Base-by-base conservation (phyloP, 1,140 invertebrate genomes). In the Pantala flavescens region DNA sequence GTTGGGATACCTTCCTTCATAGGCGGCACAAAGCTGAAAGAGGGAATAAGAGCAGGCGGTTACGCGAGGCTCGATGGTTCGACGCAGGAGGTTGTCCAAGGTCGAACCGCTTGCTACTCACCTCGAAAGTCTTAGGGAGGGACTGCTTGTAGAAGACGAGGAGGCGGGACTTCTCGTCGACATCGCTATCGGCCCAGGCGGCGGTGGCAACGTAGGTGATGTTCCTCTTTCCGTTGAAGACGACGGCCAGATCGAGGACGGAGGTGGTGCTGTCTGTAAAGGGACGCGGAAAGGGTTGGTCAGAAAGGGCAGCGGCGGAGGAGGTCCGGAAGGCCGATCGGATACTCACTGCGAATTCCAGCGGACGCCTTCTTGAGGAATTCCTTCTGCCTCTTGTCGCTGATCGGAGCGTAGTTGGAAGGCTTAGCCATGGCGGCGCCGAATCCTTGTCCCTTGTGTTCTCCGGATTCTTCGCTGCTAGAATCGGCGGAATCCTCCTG, bases 131-230 rank as follows among this genome's bases (percentile, higher is more conserved):
- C n/a, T 63, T 63, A 21, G 49, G n/a, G 49, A 21, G 49, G 12
- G 49, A 63, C 78, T 82, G 74, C 71, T 80, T 83, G 80, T 78
- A 83, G 76, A 81, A 87, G 74, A 83, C 73, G 1, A 80, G 82
- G 63, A 81, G 77, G 74, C 85, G 84, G 1, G 81, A 80, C 75
- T 86, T 87, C 0, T 82, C 78, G 75, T 88, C 86, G 7, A 86
- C 83, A 9, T 82, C 79, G 77, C 87, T 90, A 0, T 77, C 77
- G 19, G 83, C 85, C 21, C 81, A 75, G 71, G 86, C 87, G 7
- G 82, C 76, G 0, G 87, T 88, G 0, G 85, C 49, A 10, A 82
- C 78, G 75, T 85, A 86, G 72, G 84, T 77, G 14, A 75, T 76
- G 21, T 43, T 12, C 21, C 83, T 83, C 19, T 84, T 79, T 16